phyloP scores from a whole-genome alignment of 2,797 vertebrate genomes.

The Ispidina picta region DNA sequence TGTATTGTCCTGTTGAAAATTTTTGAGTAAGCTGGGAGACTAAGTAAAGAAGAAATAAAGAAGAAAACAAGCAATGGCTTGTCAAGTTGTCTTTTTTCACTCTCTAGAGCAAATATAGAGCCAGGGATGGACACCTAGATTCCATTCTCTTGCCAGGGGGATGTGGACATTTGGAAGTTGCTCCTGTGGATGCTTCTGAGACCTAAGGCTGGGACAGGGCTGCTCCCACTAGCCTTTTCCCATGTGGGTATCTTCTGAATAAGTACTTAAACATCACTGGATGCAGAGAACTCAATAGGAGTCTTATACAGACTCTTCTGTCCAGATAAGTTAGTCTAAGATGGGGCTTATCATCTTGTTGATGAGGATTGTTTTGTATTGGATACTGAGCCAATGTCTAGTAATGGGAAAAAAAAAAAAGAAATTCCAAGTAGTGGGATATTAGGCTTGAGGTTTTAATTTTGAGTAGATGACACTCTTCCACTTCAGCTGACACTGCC shows the following conservation, averaged over 20 bases:
- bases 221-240: background rate
- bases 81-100: background rate
- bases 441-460: background rate
- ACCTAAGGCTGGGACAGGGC: background rate
- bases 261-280: background rate
- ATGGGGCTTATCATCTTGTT: background rate
- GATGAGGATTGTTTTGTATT: background rate
- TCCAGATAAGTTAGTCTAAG: background rate
- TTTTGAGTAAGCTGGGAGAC: background rate
- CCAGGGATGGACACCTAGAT: background rate
- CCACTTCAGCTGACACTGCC: background rate
- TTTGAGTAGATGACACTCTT: background rate
- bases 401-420: background rate
- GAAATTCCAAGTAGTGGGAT: background rate
- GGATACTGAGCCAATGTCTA: background rate
- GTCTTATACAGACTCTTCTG: rapidly evolving
- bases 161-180: background rate
- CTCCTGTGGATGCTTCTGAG: background rate
- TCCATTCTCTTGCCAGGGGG: background rate
- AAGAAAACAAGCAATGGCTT: background rate
- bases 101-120: background rate
- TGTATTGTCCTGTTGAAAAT: background rate
- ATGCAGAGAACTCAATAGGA: background rate
- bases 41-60: background rate
- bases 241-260: background rate